These are phyloP conservation scores for Muntiacus muntjak DNA, from an alignment of 2,113 vertebrate species.

Conservation along the genomic window DNA sequence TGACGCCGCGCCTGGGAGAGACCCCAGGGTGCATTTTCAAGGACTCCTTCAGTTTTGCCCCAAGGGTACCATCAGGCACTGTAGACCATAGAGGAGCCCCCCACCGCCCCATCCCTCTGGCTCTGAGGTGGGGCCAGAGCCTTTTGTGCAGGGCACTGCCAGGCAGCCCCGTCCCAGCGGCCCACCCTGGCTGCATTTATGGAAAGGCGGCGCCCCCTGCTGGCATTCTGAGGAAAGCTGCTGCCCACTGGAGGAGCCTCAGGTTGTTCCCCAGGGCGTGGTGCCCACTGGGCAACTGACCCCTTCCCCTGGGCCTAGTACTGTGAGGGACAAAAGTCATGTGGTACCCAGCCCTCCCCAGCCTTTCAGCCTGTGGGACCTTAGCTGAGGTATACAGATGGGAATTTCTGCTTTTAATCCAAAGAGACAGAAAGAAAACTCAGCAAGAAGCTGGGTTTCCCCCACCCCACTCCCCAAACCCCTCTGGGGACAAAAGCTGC, in stretches of 20 bases:
- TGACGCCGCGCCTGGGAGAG: neutral
- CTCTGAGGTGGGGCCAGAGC: neutral
- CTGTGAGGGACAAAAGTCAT: constrained; percentile 28
- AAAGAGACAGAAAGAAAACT: constrained; percentile 69
- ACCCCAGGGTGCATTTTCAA: neutral
- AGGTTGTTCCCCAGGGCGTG: neutral
- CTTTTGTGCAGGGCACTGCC: constrained; percentile 13
- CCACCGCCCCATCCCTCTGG: fast-evolving
- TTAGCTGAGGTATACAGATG: constrained; percentile 50
- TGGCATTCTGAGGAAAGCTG: neutral
- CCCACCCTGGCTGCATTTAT: neutral
- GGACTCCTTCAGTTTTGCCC: neutral
- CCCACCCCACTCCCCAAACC: constrained; percentile 38
- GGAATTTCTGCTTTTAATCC: constrained; percentile 70
- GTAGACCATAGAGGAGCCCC: neutral
- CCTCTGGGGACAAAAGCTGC: constrained; percentile 54
- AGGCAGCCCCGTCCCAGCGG: neutral
- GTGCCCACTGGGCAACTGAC: neutral
- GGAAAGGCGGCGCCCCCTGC: constrained; percentile 55
- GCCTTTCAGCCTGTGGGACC: constrained; percentile 59
- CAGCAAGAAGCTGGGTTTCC: constrained; percentile 61
- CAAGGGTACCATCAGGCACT: neutral
- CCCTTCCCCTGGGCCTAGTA: neutral
- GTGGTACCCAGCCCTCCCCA: constrained; percentile 18
- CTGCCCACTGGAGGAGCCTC: neutral